Conservation (phyloP, 2,113 vertebrate genomes). For the Larimichthys crocea region DNA sequence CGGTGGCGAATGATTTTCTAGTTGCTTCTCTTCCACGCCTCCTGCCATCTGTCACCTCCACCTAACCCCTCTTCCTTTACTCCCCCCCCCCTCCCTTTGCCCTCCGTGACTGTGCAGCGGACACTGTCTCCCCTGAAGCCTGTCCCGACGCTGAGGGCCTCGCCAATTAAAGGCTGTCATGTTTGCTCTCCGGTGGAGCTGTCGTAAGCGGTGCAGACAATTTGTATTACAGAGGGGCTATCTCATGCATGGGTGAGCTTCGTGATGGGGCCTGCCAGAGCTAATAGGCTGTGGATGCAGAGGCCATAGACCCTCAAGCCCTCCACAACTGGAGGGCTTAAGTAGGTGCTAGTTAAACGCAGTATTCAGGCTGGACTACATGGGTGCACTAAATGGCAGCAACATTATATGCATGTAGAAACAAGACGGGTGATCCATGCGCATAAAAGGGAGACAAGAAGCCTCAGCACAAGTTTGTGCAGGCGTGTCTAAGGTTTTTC, state of each 20-base stretch:
- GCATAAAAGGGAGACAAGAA: background rate
- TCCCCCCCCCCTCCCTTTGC: background rate
- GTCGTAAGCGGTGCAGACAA: slow-evolving; percentile 78
- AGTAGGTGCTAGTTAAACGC: slow-evolving; percentile 45
- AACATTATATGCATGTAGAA: background rate
- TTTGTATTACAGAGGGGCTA: slow-evolving; percentile 84
- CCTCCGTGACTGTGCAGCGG: background rate
- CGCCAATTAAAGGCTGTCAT: slow-evolving; percentile 80
- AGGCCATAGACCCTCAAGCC: slow-evolving; percentile 51
- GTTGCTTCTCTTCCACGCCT: background rate
- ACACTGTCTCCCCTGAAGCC: slow-evolving; percentile 17
- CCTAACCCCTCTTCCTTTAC: background rate
- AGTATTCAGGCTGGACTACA: slow-evolving; percentile 27
- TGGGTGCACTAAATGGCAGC: slow-evolving; percentile 5
- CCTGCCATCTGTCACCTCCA: slow-evolving; percentile 20
- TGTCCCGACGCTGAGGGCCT: slow-evolving; percentile 50
- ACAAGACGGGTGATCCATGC: background rate
- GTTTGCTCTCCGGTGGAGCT: slow-evolving; percentile 73
- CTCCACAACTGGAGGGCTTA: slow-evolving; percentile 47
- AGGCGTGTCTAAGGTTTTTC: background rate
- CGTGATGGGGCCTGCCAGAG: slow-evolving; percentile 72
- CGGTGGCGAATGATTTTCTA: slow-evolving; percentile 33
- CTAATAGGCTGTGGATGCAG: slow-evolving; percentile 74
- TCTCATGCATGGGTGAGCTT: slow-evolving; percentile 80
- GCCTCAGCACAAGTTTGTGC: background rate